phyloP scores from a whole-genome alignment of 2,888 invertebrate species.

The Chloroclystis v-ata region DNA sequence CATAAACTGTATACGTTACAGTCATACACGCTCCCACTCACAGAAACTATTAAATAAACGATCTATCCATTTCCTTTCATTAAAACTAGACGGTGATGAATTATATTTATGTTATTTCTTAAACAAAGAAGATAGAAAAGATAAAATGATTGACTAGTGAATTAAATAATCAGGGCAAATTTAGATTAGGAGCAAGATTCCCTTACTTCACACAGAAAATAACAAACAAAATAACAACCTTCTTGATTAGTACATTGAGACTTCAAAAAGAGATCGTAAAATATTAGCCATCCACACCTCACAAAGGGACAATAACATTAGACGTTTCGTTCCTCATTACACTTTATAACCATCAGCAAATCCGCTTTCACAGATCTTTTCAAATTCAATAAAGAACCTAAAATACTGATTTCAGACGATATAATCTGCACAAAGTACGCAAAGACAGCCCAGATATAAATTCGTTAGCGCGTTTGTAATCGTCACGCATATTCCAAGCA shows the following conservation, averaged over 20 bases:
- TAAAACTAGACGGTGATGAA: conserved; percentile 36
- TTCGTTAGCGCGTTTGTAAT: conserved; percentile 73
- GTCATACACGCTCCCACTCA: conserved; percentile 42
- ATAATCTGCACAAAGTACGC: conserved; percentile 60
- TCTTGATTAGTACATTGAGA: background rate
- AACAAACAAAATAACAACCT: background rate
- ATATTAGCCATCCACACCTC: conserved; percentile 10
- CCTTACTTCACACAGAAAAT: no score
- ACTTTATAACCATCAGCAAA: conserved; percentile 57
- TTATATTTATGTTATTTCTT: conserved; percentile 14
- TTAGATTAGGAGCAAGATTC: background rate
- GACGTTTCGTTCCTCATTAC: conserved; percentile 45
- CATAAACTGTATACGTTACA: conserved; percentile 44
- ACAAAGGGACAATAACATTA: conserved; percentile 21
- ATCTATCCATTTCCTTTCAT: conserved; percentile 41
- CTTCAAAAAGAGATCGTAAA: background rate
- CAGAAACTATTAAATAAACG: conserved; percentile 43
- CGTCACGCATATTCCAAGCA: conserved; percentile 65
- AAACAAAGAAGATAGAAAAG: conserved; percentile 1
- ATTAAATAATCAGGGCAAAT: background rate
- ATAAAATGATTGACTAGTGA: background rate
- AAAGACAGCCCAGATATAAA: conserved; percentile 68
- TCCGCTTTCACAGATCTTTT: conserved; percentile 57
- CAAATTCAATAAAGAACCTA: conserved; percentile 63
- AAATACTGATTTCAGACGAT: conserved; percentile 65